phyloP scores from a whole-genome alignment of 2,797 vertebrate genomes.

The Gymnoscopelus microlampas region DNA sequence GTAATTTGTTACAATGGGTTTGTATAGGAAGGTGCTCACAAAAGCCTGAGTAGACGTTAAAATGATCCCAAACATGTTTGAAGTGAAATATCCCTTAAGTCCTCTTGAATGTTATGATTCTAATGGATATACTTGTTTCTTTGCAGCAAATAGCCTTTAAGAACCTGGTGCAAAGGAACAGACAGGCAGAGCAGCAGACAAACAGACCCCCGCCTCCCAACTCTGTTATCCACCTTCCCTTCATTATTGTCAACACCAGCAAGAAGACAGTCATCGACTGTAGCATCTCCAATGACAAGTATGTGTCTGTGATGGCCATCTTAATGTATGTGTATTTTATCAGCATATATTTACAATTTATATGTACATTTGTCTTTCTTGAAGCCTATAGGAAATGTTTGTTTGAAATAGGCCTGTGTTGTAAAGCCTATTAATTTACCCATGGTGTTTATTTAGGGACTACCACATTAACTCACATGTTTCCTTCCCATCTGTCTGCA shows the following conservation, averaged over 20 bases:
- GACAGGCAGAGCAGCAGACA: conserved; percentile 92
- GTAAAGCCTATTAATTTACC: too few relatives aligned
- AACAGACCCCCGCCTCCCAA: conserved; percentile 92
- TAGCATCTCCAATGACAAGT: conserved; percentile 99
- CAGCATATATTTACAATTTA: too few relatives aligned
- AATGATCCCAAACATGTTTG: too few relatives aligned
- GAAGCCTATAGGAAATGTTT: too few relatives aligned
- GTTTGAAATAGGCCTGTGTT: too few relatives aligned
- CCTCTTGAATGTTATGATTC: too few relatives aligned
- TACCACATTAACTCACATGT: not conserved
- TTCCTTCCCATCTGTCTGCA: conserved; percentile 58
- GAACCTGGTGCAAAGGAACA: conserved; percentile 97
- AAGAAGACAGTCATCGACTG: conserved; percentile 99
- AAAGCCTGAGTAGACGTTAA: too few relatives aligned
- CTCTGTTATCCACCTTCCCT: conserved; percentile 97
- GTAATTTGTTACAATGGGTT: too few relatives aligned
- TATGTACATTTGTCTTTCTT: too few relatives aligned
- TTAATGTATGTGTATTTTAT: too few relatives aligned
- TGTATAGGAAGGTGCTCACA: too few relatives aligned
- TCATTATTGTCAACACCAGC: conserved; percentile 99
- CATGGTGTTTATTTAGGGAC: not conserved
- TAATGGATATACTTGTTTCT: conserved; percentile 9
- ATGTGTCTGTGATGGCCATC: conserved; percentile 47
- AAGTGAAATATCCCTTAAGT: too few relatives aligned
- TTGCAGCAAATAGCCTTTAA: conserved; percentile 99